Evolutionary conservation across 2,113 vertebrate species (phyloP).

Genomic region (Gavialis gangeticus): DNA sequence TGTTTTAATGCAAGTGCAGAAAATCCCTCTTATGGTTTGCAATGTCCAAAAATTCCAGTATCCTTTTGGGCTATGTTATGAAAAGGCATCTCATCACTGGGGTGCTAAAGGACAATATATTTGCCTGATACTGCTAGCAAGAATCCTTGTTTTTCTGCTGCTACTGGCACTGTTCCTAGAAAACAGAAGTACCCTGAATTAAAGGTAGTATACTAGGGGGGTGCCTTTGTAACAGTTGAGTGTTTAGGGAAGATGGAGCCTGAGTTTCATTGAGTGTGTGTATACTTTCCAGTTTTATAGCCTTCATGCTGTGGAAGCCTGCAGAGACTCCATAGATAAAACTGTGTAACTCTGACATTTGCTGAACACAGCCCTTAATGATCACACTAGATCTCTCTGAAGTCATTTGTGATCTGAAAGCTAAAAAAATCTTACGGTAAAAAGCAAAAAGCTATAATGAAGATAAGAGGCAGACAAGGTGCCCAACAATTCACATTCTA

Average conservation of each 20-base stretch:
- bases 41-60: neutral
- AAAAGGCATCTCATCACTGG: too few relatives aligned
- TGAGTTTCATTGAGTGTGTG: neutral
- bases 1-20: neutral
- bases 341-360: constrained; percentile 35
- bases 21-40: neutral
- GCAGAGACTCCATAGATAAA: neutral
- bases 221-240: neutral
- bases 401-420: constrained; percentile 44
- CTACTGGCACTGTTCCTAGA: neutral
- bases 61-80: neutral
- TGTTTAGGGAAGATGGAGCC: neutral
- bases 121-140: too few relatives aligned
- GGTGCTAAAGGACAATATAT: neutral
- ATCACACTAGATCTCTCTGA: constrained; percentile 42
- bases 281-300: constrained; percentile 21
- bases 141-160: neutral
- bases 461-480: constrained; percentile 10
- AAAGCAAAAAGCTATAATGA: constrained; percentile 32
- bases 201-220: neutral
- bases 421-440: neutral
- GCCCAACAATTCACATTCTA: neutral
- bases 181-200: neutral
- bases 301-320: constrained; percentile 7
- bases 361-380: constrained; percentile 46